Evolutionary conservation across 2,113 vertebrate genomes (phyloP), one percentile per base, ranked within the genome.

Genomic region (Agelaius tricolor): DNA sequence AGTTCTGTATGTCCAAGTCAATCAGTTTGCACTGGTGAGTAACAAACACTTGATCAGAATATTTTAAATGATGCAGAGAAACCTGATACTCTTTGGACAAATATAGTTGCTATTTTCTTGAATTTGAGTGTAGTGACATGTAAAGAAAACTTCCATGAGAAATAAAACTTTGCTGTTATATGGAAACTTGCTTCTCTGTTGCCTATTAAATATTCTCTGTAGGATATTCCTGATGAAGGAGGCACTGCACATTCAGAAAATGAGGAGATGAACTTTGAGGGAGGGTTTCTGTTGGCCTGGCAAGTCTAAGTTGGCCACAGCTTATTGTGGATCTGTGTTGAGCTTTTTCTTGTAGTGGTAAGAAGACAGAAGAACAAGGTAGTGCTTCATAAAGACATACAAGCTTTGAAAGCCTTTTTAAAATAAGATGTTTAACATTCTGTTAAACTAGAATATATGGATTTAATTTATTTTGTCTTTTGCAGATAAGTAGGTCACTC

Each of bases 1-100:
- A 93, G 75, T 98, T 61, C 98, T 99, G 11, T 99, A 99, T n/a
- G 98, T 99, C 78, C 99, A 99, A 94, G 99, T 99, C 96, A 99
- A 99, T 98, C 97, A 98, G 46, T 99, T 99, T 97, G 98, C 99
- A 58, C 96, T 99, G 98, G 99, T 99, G 97, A 98, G 98, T 98
- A 90, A 51, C 39, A 59, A 77, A 28, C 23, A 43, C 3, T 84
- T 62, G 17, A 63, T 93, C 52, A 79, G 23, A 83, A 27, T 69
- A 18, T 52, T 39, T 84, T 27, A 49, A 71, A 21, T 67, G 2
- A 19, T 73, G 4, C 28, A 55, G 57, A 43, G 52, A 68, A 78
- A 15, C 33, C 13, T 83, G 13, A 18, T 30, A 7, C 10, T 73
- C 23, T 81, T 0, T 41, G n/a, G 44, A 28, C 7, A 46, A 67